Conservation (phyloP, 1,140 invertebrate genomes). For the Arion vulgaris region DNA sequence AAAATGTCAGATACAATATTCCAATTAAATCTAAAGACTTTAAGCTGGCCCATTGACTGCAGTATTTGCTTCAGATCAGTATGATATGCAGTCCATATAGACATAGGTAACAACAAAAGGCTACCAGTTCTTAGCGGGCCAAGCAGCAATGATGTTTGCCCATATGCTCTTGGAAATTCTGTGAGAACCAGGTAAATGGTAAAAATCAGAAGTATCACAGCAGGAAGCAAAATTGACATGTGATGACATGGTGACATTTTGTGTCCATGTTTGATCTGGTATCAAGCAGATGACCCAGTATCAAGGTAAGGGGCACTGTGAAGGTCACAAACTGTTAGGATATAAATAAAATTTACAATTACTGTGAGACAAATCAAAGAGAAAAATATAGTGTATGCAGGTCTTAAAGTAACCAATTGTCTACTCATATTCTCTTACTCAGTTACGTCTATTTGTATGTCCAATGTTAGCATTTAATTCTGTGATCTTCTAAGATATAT, state of each 20-base stretch:
- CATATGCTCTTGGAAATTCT: constrained; percentile 85
- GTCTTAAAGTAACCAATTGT: no score
- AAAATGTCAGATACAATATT: no score
- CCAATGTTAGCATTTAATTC: no score
- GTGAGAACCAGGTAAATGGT: constrained; percentile 83
- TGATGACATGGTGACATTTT: constrained; percentile 14
- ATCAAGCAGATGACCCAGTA: constrained; percentile 79
- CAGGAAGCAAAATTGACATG: constrained; percentile 43
- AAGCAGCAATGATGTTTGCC: constrained; percentile 82
- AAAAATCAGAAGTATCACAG: constrained; percentile 76
- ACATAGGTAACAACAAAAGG: constrained; percentile 74
- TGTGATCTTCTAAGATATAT: no score
- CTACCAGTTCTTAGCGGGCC: constrained; percentile 88
- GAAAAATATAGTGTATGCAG: no score
- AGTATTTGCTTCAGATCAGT: constrained; percentile 4
- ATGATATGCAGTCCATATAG: neutral
- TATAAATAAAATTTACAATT: neutral
- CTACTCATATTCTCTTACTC: no score
- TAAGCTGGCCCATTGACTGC: neutral
- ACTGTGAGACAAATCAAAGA: no score
- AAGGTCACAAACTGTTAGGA: constrained; percentile 77
- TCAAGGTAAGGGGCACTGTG: constrained; percentile 82
- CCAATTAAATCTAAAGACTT: neutral
- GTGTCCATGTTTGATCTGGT: constrained; percentile 39
- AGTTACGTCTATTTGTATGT: no score